Evolutionary conservation across 1,140 invertebrate species (phyloP).

Genomic region (Octopus bimaculoides): DNA sequence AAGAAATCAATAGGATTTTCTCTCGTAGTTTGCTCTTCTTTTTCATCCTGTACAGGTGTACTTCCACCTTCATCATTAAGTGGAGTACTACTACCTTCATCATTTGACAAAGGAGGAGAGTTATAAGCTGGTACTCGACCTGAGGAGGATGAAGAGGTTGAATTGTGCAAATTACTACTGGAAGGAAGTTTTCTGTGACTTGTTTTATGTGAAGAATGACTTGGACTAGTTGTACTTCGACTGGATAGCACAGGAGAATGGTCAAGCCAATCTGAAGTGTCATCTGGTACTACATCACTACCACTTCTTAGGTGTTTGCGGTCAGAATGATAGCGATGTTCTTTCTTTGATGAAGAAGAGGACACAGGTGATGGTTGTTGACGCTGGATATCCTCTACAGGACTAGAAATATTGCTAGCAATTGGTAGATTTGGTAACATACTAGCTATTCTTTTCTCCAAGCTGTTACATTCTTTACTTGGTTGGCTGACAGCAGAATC

Average conservation of each 20-base stretch:
- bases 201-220: slow-evolving; percentile 16
- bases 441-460: slow-evolving; percentile 18
- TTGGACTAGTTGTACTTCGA: not conserved
- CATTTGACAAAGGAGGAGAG: slow-evolving; percentile 21
- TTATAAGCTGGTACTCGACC: slow-evolving; percentile 19
- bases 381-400: not conserved
- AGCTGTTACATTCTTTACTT: not conserved
- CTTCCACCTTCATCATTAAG: slow-evolving; percentile 42
- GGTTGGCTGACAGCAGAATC: too few species aligned
- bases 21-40: slow-evolving; percentile 9
- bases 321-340: slow-evolving; percentile 3
- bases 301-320: not conserved
- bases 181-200: slow-evolving; percentile 10
- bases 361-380: not conserved
- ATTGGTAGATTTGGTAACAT: slow-evolving; percentile 22
- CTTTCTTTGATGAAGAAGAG: not conserved
- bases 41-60: slow-evolving; percentile 32
- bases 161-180: slow-evolving; percentile 16
- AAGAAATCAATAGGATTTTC: slow-evolving; percentile 51
- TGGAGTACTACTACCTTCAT: slow-evolving; percentile 43
- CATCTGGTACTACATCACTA: not conserved
- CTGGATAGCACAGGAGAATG: not conserved
- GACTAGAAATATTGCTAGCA: slow-evolving; percentile 3
- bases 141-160: slow-evolving; percentile 12
- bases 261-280: not conserved